Evolutionary conservation across 2,888 invertebrate genomes (phyloP).

Genomic region (Nesidiocoris tenuis): DNA sequence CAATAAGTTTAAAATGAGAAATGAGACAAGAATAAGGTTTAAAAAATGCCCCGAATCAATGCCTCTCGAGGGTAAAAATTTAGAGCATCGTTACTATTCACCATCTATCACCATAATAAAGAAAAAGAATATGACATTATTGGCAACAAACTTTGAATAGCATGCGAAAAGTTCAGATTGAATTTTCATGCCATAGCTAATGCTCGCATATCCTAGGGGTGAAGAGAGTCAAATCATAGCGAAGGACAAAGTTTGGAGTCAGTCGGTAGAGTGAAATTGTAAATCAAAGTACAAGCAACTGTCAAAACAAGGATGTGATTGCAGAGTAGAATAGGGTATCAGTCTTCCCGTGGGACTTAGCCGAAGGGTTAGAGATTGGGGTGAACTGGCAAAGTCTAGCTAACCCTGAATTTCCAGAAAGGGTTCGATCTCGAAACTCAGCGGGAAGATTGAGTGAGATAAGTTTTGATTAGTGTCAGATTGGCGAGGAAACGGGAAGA

Average conservation of each 20-base stretch:
- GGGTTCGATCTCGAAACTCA: conserved; percentile 2
- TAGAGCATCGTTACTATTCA: no score
- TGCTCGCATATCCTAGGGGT: no score
- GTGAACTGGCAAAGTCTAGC: neutral
- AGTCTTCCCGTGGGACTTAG: neutral
- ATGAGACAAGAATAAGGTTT: no score
- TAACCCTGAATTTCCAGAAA: neutral
- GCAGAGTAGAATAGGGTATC: neutral
- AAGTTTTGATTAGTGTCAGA: conserved; percentile 39
- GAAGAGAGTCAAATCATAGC: no score
- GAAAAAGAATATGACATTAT: no score
- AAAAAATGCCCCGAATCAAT: no score
- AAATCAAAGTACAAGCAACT: neutral
- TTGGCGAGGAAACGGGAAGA: conserved; percentile 9
- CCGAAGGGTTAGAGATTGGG: neutral
- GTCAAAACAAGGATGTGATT: neutral
- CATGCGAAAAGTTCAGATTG: no score
- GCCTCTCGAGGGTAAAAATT: no score
- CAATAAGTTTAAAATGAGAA: no score
- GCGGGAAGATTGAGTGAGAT: conserved; percentile 35
- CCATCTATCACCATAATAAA: no score
- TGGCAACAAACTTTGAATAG: no score
- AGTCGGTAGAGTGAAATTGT: neutral
- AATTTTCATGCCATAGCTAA: no score
- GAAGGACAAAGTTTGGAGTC: neutral